phyloP scores from a whole-genome alignment of 2,888 invertebrate genomes.

The Trissolcus brochymenae region DNA sequence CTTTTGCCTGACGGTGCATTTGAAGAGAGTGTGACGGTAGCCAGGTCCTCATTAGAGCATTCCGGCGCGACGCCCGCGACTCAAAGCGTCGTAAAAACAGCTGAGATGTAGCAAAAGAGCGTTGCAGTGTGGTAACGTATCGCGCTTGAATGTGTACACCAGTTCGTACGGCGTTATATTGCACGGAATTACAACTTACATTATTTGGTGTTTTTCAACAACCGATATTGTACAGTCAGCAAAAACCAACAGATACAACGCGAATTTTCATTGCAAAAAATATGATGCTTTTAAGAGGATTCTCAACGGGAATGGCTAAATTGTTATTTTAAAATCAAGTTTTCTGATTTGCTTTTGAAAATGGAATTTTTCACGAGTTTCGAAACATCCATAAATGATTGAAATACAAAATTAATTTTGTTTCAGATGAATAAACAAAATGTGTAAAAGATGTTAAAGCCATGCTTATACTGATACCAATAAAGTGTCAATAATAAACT shows the following conservation, averaged over 20 bases:
- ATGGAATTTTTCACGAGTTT: no score
- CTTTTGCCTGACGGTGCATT: conserved; percentile 44
- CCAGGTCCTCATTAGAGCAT: conserved; percentile 77
- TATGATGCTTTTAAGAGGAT: no score
- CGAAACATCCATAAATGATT: no score
- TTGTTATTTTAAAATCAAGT: no score
- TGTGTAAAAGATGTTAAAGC: no score
- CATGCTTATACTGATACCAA: no score
- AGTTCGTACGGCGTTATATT: conserved; percentile 37
- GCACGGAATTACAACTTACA: conserved; percentile 22
- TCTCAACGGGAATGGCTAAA: no score
- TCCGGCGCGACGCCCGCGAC: conserved; percentile 76
- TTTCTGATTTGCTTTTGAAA: no score
- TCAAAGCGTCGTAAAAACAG: conserved; percentile 76
- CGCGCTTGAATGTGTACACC: conserved; percentile 54
- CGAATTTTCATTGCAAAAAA: no score
- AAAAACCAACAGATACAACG: background rate
- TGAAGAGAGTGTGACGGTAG: conserved; percentile 72
- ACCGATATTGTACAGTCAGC: background rate
- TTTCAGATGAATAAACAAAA: no score
- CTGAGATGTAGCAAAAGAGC: conserved; percentile 70
- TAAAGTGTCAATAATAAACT: no score
- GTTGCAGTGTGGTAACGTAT: conserved; percentile 54
- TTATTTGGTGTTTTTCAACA: conserved; percentile 1
- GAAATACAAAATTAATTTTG: no score